Evolutionary conservation across 2,113 vertebrate species (phyloP).

Genomic region (Tautogolabrus adspersus): DNA sequence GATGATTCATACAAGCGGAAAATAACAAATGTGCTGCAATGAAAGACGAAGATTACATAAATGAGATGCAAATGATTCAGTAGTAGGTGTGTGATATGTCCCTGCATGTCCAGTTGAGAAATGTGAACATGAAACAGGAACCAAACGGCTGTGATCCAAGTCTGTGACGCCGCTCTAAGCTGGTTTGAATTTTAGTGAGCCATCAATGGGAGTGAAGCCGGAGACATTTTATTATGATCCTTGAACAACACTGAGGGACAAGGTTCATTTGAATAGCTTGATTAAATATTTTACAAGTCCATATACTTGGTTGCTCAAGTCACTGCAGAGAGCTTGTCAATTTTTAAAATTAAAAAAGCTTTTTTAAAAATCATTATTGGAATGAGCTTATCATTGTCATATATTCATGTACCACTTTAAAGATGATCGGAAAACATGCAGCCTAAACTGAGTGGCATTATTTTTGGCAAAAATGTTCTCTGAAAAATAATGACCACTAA

Average conservation of each 20-base stretch:
- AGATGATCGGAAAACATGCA: no score
- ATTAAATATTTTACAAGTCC: conserved; percentile 34
- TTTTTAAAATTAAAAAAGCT: not conserved
- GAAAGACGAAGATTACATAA: not conserved
- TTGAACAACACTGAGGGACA: not conserved
- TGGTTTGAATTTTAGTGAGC: conserved; percentile 28
- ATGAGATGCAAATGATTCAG: not conserved
- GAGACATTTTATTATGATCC: conserved; percentile 14
- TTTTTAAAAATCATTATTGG: not conserved
- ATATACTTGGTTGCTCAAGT: not conserved
- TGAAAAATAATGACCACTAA: no score
- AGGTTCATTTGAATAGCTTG: conserved; percentile 13
- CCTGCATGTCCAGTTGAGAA: not conserved
- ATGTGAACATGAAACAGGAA: conserved; percentile 50
- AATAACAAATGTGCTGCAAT: not conserved
- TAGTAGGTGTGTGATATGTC: not conserved
- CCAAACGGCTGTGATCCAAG: conserved; percentile 49
- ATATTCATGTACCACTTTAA: no score
- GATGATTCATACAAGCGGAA: not conserved
- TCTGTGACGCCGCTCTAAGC: not conserved
- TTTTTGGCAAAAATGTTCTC: no score
- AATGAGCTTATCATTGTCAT: not conserved
- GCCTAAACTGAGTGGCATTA: no score
- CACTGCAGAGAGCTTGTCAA: not conserved
- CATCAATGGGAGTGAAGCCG: conserved; percentile 26